Base-by-base conservation (phyloP, 2,888 invertebrate genomes). In the Notodonta dromedarius region DNA sequence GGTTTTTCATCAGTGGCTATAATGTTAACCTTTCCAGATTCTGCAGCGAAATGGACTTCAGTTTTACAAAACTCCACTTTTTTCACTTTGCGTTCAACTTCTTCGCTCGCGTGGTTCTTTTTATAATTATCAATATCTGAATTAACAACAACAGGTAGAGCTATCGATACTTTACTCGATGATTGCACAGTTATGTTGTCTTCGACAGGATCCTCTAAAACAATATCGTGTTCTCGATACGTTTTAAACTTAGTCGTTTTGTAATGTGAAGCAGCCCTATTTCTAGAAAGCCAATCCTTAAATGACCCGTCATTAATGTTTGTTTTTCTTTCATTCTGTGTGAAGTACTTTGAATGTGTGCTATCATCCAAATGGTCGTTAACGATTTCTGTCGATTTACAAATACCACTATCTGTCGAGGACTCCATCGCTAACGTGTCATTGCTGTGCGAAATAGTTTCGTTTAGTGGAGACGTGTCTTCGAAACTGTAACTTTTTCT, bases 1-100 rank as follows among this genome's bases (percentile, higher is more conserved):
- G 97, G 97, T 84, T 98, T 97, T 67, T 96, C 97, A 85, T 97
- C 97, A 0, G 97, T 97, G 80, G 97, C 97, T 44, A 98, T 97
- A 63, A 98, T 97, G 80, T 97, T 97, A 0, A 98, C 97, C 76
- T 96, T 95, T 0, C 98, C 98, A 1, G 97, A 96, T 82, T 97
- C 97, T 14, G 97, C 96, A 0, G 97, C 96, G 83, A 97, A 97
- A 85, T 98, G 98, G 39, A 98, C 95, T 90, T 98, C 98, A 0
- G 97, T 97, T 90, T 97, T 97, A 82, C 97, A 97, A 86, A 98
- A 98, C 78, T 96, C 97, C 0, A 98, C 97, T 86, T 95, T 97
- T 83, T 97, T 97, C 2, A 94, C 90, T 81, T 93, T 94, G 73
- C 93, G 91, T 56, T 93, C 93, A 62, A 67, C 75, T 53, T 91